Evolutionary conservation across 2,888 invertebrate species (phyloP), one percentile per base, ranked within the genome.

Genomic region (Meliscaeva auricollis): DNA sequence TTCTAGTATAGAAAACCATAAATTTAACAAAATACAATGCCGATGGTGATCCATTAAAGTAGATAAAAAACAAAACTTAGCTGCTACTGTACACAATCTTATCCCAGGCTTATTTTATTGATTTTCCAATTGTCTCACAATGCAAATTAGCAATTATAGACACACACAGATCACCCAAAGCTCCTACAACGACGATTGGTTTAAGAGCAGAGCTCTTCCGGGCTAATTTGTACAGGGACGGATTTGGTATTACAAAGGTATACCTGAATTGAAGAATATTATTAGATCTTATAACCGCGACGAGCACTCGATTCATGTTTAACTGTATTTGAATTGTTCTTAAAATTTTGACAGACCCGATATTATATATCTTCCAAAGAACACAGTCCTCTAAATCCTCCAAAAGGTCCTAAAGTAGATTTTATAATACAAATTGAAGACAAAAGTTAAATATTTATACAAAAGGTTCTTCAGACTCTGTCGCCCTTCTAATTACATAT

Each of bases 11-110:
- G 17, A 72, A 73, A 80, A 52, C 58, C 58, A 81, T 85, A 85
- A 85, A 85, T 85, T 85, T 69, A 30, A 75, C 1, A 48, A 69
- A 52, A 73, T 81, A 81, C 76, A 81, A 85, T 81, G 81, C 76
- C 81, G 73, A 54, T 81, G 81, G 85, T 85, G 81, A 85, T 85
- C 76, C 81, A 85, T 81, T 85, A 81, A 81, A 77, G 35, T 81
- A 77, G 81, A 85, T 85, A 81, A 85, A 58, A 30, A 30, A 50
- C 2, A 50, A 58, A 76, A 85, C 56, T 68, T 60, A 64, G 76
- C 62, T 77, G 85, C 85, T 85, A 85, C 85, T 81, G 85, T 85
- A 85, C 68, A 81, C 76, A 62, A 70, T 50, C 66, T 77, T 72
- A 85, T 60, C 70, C 52, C 50, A 58, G 85, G 73, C 76, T 73